phyloP scores from a whole-genome alignment of 2,113 vertebrate species.

The Rhodinocichla rosea region DNA sequence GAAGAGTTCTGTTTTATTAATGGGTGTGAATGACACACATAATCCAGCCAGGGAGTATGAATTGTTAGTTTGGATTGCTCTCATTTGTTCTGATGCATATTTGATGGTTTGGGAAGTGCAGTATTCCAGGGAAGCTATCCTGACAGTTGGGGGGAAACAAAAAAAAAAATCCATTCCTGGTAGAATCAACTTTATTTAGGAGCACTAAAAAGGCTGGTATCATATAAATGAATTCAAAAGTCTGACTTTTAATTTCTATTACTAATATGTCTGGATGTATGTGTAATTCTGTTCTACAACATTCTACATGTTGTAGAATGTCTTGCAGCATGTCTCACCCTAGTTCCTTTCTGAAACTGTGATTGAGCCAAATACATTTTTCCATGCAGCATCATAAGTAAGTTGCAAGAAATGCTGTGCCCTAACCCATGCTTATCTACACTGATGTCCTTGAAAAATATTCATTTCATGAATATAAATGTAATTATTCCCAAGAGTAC shows the following conservation, averaged over 20 bases:
- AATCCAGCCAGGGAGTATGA: not conserved
- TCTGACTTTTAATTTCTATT: not conserved
- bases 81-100: not conserved
- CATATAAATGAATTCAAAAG: not conserved
- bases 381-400: not conserved
- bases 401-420: not conserved
- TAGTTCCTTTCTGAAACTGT: not conserved
- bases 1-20: not conserved
- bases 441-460: conserved; percentile 35
- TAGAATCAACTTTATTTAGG: not conserved
- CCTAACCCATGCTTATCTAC: not conserved
- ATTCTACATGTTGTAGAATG: too few species aligned
- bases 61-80: fast-evolving
- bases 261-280: not conserved
- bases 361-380: not conserved
- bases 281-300: not conserved
- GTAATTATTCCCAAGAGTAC: conserved; percentile 24
- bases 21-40: not conserved
- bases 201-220: not conserved
- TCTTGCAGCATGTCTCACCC: not conserved
- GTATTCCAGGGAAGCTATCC: not conserved
- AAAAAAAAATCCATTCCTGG: not conserved
- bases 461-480: conserved; percentile 42
- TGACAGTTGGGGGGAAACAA: not conserved
- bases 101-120: not conserved